phyloP scores from a whole-genome alignment of 2,888 invertebrate genomes.

The Auanema freiburgensis region DNA sequence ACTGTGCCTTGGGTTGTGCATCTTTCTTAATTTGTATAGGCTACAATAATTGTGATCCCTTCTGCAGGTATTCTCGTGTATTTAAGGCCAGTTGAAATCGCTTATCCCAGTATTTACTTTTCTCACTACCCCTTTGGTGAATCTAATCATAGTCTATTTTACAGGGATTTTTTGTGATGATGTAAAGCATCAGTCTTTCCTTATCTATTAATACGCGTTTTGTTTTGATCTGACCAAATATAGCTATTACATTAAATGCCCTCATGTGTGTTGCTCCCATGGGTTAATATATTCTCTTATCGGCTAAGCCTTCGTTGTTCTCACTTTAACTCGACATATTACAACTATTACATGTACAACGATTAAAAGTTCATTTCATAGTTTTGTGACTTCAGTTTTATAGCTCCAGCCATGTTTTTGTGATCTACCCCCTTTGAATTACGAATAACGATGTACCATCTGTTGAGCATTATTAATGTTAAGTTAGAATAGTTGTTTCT shows the following conservation, averaged over 20 bases:
- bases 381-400: too few relatives aligned
- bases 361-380: too few relatives aligned
- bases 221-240: slow-evolving; percentile 6
- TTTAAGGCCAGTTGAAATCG: neutral
- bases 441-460: too few relatives aligned
- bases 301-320: slow-evolving; percentile 4
- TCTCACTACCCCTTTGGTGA: neutral
- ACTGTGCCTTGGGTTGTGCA: slow-evolving; percentile 2
- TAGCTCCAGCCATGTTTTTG: too few relatives aligned
- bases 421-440: too few relatives aligned
- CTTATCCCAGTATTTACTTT: neutral
- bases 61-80: neutral
- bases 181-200: neutral
- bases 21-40: slow-evolving; percentile 1
- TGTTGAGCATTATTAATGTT: too few relatives aligned
- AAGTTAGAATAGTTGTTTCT: too few relatives aligned
- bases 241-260: neutral
- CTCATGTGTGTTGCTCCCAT: slow-evolving; percentile 2
- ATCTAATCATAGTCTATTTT: neutral
- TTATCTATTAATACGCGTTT: slow-evolving; percentile 4
- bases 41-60: neutral
- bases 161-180: slow-evolving; percentile 2
- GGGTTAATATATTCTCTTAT: slow-evolving; percentile 5
- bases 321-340: slow-evolving; percentile 4
- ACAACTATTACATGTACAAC: neutral